These are phyloP conservation scores for Operophtera brumata DNA, from an alignment of 2,888 invertebrate genomes.

Conservation along the genomic window DNA sequence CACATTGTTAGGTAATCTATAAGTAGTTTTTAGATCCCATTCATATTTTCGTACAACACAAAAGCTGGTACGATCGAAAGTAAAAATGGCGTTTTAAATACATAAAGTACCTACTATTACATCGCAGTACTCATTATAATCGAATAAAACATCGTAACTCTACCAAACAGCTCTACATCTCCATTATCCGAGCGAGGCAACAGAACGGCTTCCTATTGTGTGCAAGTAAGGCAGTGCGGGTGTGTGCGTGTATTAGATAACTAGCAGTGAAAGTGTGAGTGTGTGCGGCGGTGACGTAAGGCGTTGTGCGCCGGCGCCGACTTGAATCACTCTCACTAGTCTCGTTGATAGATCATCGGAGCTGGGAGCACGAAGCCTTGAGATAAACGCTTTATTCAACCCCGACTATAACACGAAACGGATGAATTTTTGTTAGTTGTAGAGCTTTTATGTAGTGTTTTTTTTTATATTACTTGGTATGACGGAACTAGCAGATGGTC, in stretches of 20 bases:
- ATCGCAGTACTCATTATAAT: slow-evolving; percentile 20
- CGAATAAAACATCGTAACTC: slow-evolving; percentile 18
- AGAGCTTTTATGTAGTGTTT: no score
- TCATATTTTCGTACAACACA: slow-evolving; percentile 9
- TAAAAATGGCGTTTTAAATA: slow-evolving; percentile 22
- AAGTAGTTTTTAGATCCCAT: slow-evolving; percentile 1
- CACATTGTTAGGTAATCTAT: background rate
- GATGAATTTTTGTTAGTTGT: no score
- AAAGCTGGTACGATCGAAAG: slow-evolving; percentile 9
- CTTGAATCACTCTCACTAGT: slow-evolving; percentile 65
- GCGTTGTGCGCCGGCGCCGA: slow-evolving; percentile 46
- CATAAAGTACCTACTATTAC: slow-evolving; percentile 6
- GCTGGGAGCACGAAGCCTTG: background rate
- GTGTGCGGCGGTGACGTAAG: slow-evolving; percentile 72
- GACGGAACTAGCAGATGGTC: no score
- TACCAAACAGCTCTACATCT: slow-evolving; percentile 26
- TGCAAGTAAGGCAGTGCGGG: slow-evolving; percentile 75
- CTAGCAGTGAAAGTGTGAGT: slow-evolving; percentile 77
- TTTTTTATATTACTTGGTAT: no score
- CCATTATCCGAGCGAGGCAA: slow-evolving; percentile 42
- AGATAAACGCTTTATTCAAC: background rate
- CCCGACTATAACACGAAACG: no score
- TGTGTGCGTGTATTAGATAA: slow-evolving; percentile 74
- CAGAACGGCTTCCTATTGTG: slow-evolving; percentile 68
- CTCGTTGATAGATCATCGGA: background rate